Evolutionary conservation across 2,797 vertebrate species (phyloP), one percentile per base, ranked within the genome.

Genomic region (Melanotaenia nigrans): DNA sequence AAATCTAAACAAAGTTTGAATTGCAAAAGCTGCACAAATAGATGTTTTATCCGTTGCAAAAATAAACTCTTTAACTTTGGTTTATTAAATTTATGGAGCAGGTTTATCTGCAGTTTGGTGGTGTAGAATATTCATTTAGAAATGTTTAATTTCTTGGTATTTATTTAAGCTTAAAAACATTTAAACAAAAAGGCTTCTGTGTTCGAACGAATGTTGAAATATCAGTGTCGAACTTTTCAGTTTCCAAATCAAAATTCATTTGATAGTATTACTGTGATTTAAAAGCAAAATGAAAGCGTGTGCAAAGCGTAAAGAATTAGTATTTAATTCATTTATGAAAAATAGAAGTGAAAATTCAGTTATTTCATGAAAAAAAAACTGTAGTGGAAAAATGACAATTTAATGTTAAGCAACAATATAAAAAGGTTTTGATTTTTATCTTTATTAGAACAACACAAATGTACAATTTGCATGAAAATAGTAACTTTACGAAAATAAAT

Each of bases 211-310:
- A 7, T 3, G n/a, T 3, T 38, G n/a, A 9, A 65, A 47, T 14
- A 1, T 53, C 2, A 59, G 51, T 57, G 22, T 28, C 22, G 0
- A 74, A 56, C 22, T 66, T 61, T 60, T 1, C 4, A 45, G 36
- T 68, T 75, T 47, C 0, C 0, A 0, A 35, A 40, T 12, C 18
- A 0, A 65, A 68, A 75, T 56, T 33, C 1, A 49, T 64, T 49
- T 20, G 1, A 62, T 28, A 56, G 49, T 60, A 10, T 65, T 20
- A 11, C 5, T 7, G 10, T 30, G 32, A 73, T 73, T 80, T 60
- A 40, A 32, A 45, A 6, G 14, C 1, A 35, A 11, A 38, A 38
- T 38, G 6, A n/a, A n/a, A 49, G 8, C 18, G 5, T 18, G 11
- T 45, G 5, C 1, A 45, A 40, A 40, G 14, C 3, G 14, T 40